Conservation (phyloP, 2,113 vertebrate species). For the Bubo blakistoni region DNA sequence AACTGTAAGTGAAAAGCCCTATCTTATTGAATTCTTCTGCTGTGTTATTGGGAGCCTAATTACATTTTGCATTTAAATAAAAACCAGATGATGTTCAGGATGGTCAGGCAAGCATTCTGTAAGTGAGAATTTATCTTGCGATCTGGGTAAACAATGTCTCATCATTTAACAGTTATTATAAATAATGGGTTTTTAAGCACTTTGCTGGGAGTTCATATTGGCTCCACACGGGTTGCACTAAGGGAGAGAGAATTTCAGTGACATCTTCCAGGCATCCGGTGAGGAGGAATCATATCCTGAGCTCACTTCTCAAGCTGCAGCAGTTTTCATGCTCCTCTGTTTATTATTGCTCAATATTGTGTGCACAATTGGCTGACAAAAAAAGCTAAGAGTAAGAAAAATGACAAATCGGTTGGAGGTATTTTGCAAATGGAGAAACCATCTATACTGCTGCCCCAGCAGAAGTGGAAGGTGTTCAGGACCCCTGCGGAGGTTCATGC, state of each 20-base stretch:
- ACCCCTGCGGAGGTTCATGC: not conserved
- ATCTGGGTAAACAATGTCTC: conserved; percentile 74
- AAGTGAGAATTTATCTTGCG: conserved; percentile 70
- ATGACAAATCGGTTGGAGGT: not conserved
- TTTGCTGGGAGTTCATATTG: conserved; percentile 68
- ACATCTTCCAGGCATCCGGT: conserved; percentile 70
- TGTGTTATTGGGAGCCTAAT: conserved; percentile 77
- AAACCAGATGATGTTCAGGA: conserved; percentile 79
- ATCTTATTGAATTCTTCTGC: conserved; percentile 79
- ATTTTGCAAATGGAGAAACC: not conserved
- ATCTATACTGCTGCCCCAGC: not conserved
- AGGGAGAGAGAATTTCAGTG: conserved; percentile 65
- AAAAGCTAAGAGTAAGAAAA: not conserved
- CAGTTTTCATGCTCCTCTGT: conserved; percentile 35
- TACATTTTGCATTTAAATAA: conserved; percentile 79
- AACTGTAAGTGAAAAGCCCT: conserved; percentile 71
- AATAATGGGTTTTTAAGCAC: conserved; percentile 73
- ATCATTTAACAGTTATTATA: conserved; percentile 77
- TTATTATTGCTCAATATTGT: conserved; percentile 23
- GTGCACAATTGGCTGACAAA: not conserved
- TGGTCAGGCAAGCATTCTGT: conserved; percentile 59
- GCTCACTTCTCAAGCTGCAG: not conserved
- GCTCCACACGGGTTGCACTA: conserved; percentile 44
- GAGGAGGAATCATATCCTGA: conserved; percentile 59
- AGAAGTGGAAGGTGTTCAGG: not conserved